Evolutionary conservation across 2,888 invertebrate species (phyloP).

Genomic region (Cataglyphis cursor): DNA sequence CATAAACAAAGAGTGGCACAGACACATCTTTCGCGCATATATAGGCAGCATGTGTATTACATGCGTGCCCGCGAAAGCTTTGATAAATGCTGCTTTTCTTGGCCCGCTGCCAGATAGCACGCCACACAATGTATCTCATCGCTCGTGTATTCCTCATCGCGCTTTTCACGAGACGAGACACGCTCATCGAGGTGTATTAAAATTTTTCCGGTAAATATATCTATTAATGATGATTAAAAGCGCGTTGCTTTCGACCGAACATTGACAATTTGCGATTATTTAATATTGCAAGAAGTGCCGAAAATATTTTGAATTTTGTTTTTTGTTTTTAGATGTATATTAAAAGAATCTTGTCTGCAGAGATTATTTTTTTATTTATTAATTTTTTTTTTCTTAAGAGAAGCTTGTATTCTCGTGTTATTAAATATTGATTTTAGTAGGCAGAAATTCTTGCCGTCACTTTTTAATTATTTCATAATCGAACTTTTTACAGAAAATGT

Average conservation of each 20-base stretch:
- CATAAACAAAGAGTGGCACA: slow-evolving; percentile 54
- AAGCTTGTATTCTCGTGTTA: not conserved
- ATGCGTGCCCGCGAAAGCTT: slow-evolving; percentile 68
- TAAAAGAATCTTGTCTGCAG: no score
- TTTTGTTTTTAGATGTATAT: not conserved
- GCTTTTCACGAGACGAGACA: slow-evolving; percentile 52
- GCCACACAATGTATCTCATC: slow-evolving; percentile 78
- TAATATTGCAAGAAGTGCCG: not conserved
- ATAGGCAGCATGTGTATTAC: slow-evolving; percentile 56
- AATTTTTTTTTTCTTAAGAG: no score
- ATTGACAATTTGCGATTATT: slow-evolving; percentile 15
- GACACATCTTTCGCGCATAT: slow-evolving; percentile 42
- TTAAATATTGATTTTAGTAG: not conserved
- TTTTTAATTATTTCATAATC: not conserved
- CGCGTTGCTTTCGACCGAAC: not conserved
- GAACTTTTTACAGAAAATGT: not conserved
- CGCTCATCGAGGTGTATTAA: slow-evolving; percentile 67
- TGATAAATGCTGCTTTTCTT: slow-evolving; percentile 83
- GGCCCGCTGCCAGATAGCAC: slow-evolving; percentile 81
- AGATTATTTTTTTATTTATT: not conserved
- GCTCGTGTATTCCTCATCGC: slow-evolving; percentile 59
- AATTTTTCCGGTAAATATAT: slow-evolving; percentile 49
- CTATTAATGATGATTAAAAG: slow-evolving; percentile 27
- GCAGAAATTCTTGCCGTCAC: not conserved
- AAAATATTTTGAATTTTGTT: not conserved